Evolutionary conservation across 37 sponge, comb jelly and placozoan genomes (phyloP).

Genomic region (Spongilla lacustris): DNA sequence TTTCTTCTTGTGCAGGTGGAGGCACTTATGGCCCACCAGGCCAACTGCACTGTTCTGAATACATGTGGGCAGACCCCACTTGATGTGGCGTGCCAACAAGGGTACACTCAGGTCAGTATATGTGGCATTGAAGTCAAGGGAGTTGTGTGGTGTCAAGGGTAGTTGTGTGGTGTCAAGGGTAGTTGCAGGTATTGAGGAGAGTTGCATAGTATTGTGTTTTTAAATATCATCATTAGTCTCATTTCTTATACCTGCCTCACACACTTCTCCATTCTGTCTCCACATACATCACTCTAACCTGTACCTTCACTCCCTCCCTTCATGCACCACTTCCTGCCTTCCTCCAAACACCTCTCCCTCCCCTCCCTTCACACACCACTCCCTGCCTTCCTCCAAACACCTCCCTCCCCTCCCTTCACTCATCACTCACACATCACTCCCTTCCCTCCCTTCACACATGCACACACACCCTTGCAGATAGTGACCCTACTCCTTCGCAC

Average conservation of each 20-base stretch:
- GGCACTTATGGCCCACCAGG: slow-evolving; percentile 54
- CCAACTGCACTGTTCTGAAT: slow-evolving; percentile 75
- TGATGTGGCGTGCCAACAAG: slow-evolving; percentile 86
- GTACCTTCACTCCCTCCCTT: not conserved
- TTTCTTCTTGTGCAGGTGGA: slow-evolving; percentile 68
- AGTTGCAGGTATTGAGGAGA: too few relatives aligned
- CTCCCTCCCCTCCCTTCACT: not conserved
- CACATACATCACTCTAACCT: too few relatives aligned
- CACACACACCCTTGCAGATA: slow-evolving; percentile 35
- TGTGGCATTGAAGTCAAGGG: slow-evolving; percentile 17
- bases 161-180: too few relatives aligned
- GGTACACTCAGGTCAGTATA: slow-evolving; percentile 69
- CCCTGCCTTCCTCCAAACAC: not conserved
- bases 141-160: too few relatives aligned
- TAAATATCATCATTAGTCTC: not conserved
- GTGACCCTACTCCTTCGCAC: slow-evolving; percentile 76
- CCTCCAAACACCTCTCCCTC: not conserved
- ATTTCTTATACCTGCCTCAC: not conserved
- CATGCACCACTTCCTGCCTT: not conserved
- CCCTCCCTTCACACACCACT: not conserved
- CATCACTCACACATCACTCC: not conserved
- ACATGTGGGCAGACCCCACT: slow-evolving; percentile 79
- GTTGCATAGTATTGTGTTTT: slow-evolving; percentile 1
- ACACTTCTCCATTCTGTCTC: too few relatives aligned
- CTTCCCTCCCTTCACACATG: not conserved